Evolutionary conservation across 2,888 invertebrate genomes (phyloP), one percentile per base, ranked within the genome.

Genomic region (Drosophila affinis): DNA sequence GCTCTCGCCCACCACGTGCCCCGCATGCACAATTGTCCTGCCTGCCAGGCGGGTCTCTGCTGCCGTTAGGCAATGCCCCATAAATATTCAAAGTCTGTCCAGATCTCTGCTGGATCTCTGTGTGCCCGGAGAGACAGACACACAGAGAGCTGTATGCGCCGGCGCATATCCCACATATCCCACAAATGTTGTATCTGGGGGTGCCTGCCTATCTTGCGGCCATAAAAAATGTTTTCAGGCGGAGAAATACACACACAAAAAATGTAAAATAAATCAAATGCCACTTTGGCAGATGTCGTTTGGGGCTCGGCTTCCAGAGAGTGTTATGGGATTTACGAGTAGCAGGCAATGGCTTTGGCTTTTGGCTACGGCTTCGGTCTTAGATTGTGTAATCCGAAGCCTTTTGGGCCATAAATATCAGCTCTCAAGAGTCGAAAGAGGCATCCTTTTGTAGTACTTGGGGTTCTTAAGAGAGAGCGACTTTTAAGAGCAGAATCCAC

Each of bases 301-400:
- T 9, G 55, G 39, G 67, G 48, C 65, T 48, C 18, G 56, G 51
- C 45, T 10, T 32, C 39, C 48, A 39, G 65, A 34, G 34, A 14
- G 39, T 39, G 39, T 7, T 39, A 5, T 39, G 47, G 45, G 57
- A 68, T 48, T 68, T 67, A 65, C 57, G 57, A 65, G 48, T 55
- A 32, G 18, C 21, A 57, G 57, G 39, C 39, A 39, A 39, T n/a
- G 39, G 39, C 39, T 32, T 3, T 32, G 32, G 32, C 32, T 39
- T 39, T 12, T 39, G n/a, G 39, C 39, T 39, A n/a, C 27, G 27
- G 0, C 27, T 32, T 9, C 55, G 63, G 18, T 27, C 21, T 48
- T 9, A n/a, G 17, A 56, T 67, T 76, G 71, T 84, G 81, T 87
- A 82, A 82, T 78, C 76, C 56, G 81, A 81, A 74, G 77, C 84